Base-by-base conservation (phyloP, 1,140 invertebrate species). In the Diabrotica undecimpunctata region DNA sequence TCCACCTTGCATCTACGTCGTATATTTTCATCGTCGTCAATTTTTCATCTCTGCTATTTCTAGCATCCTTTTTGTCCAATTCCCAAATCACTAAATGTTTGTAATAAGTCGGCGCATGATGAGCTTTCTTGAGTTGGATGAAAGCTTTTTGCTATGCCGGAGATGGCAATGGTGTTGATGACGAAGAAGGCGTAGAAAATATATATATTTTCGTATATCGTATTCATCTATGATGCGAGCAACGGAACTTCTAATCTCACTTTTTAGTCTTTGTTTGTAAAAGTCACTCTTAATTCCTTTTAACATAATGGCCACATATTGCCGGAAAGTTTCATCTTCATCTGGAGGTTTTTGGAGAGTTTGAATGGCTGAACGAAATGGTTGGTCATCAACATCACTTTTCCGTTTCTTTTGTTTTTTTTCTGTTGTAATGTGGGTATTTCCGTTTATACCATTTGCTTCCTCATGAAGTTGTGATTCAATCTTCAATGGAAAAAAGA, bases 171-270 rank as follows among this genome's bases (percentile, higher is more conserved):
- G 50, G 50, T 51, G 50, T 51, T 11, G 50, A 51, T 51, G 8
- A 51, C n/a, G n/a, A n/a, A n/a, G n/a, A n/a, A n/a, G n/a, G n/a
- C n/a, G n/a, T n/a, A n/a, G n/a, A n/a, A n/a, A n/a, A n/a, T n/a
- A n/a, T n/a, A n/a, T n/a, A n/a, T n/a, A n/a, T n/a, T n/a, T n/a
- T n/a, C n/a, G n/a, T n/a, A n/a, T n/a, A n/a, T n/a, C n/a, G n/a
- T n/a, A n/a, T n/a, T n/a, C n/a, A n/a, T n/a, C n/a, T n/a, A n/a
- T n/a, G n/a, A n/a, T n/a, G 14, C 54, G 54, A 55, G 35, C 54
- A 35, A 55, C 35, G 14, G 14, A 11, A 10, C 14, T 55, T 55
- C 54, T 55, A 55, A 55, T 55, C 14, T 55, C 54, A 55, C 54
- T 55, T 55, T 55, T 55, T 11, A 55, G 54, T 55, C 14, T 13